These are phyloP conservation scores for Lamproptera curius DNA, from an alignment of 2,888 invertebrate genomes.

Conservation along the genomic window DNA sequence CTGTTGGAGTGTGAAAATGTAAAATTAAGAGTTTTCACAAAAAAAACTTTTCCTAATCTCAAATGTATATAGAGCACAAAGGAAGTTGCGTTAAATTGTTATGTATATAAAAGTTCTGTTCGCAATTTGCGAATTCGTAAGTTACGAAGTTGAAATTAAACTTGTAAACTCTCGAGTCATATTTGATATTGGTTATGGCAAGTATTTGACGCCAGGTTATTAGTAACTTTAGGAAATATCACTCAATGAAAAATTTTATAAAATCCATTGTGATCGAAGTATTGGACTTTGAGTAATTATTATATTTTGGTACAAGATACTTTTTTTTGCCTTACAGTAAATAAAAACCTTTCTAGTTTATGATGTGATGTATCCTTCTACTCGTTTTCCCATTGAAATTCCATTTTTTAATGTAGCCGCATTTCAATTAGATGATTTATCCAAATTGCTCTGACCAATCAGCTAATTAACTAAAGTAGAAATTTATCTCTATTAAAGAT, in stretches of 20 bases:
- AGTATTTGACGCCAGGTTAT: constrained; percentile 41
- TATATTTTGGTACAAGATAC: not conserved
- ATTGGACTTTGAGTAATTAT: constrained; percentile 30
- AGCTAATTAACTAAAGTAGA: too few relatives aligned
- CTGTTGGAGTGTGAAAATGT: too few relatives aligned
- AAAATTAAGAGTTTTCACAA: too few relatives aligned
- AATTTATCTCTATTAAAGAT: too few relatives aligned
- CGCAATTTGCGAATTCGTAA: constrained; percentile 11
- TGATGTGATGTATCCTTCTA: too few relatives aligned
- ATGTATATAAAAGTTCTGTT: constrained; percentile 4
- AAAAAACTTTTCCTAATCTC: too few relatives aligned
- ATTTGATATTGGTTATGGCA: constrained; percentile 23
- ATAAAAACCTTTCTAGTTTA: too few relatives aligned
- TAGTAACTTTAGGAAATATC: constrained; percentile 56
- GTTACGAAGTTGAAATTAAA: constrained; percentile 13
- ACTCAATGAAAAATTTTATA: constrained; percentile 42
- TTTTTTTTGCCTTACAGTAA: not conserved
- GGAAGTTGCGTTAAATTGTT: not conserved
- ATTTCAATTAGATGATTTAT: too few relatives aligned
- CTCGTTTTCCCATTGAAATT: too few relatives aligned
- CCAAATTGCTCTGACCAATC: too few relatives aligned
- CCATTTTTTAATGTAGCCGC: too few relatives aligned
- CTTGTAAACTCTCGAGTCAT: constrained; percentile 15
- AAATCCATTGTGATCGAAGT: constrained; percentile 42
- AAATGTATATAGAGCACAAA: too few relatives aligned